Conservation (phyloP, 2,797 vertebrate genomes). For the Cyclopterus lumpus region DNA sequence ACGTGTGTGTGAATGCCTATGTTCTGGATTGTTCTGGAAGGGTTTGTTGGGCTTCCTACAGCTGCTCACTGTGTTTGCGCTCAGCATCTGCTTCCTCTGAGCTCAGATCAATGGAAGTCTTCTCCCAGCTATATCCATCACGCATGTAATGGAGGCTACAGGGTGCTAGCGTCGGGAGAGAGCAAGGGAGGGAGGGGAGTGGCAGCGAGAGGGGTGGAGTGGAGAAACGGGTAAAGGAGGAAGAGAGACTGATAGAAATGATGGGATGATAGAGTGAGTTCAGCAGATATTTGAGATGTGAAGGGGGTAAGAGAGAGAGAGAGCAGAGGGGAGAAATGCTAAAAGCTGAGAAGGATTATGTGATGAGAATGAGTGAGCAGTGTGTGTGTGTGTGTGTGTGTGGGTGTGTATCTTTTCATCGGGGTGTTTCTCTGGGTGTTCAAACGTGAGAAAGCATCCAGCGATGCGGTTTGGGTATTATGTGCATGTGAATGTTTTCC, state of each 20-base stretch:
- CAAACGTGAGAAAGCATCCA: slow-evolving; percentile 54
- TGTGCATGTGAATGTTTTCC: slow-evolving; percentile 68
- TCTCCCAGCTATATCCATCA: slow-evolving; percentile 83
- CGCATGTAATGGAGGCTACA: slow-evolving; percentile 75
- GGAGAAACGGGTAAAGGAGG: slow-evolving; percentile 62
- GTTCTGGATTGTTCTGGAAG: slow-evolving; percentile 46
- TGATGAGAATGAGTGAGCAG: slow-evolving; percentile 63
- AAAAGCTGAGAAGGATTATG: slow-evolving; percentile 68
- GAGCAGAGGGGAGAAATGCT: slow-evolving; percentile 50
- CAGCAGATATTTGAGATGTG: slow-evolving; percentile 63
- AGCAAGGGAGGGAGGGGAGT: slow-evolving; percentile 41
- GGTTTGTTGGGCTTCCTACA: slow-evolving; percentile 61
- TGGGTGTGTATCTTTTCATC: slow-evolving; percentile 26
- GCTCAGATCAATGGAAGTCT: slow-evolving; percentile 80
- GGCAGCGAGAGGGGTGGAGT: slow-evolving; percentile 41
- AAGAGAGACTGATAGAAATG: slow-evolving; percentile 61
- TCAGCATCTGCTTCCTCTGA: slow-evolving; percentile 78
- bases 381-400: slow-evolving; percentile 16
- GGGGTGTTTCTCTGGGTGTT: slow-evolving; percentile 45
- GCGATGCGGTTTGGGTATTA: slow-evolving; percentile 57
- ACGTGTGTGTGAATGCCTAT: slow-evolving; percentile 25
- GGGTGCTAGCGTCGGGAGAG: slow-evolving; percentile 61
- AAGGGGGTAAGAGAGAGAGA: slow-evolving; percentile 40
- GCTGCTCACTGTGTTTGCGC: slow-evolving; percentile 68
- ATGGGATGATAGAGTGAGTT: slow-evolving; percentile 74